phyloP scores from a whole-genome alignment of 2,888 invertebrate genomes.

The Napeogenes sylphis region DNA sequence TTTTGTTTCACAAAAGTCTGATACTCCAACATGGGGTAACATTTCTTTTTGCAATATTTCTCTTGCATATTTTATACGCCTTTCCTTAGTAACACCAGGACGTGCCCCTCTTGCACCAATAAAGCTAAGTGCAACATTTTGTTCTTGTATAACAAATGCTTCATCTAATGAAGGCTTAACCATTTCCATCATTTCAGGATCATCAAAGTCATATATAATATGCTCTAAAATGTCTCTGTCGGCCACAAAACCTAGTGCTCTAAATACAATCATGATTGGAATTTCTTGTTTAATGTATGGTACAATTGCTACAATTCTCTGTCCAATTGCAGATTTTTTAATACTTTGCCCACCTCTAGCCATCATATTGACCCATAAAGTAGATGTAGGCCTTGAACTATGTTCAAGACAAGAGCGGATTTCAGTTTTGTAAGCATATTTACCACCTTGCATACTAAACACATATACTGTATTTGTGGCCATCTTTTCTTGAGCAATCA shows the following conservation, averaged over 20 bases:
- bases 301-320: slow-evolving; percentile 97
- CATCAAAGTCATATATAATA: slow-evolving; percentile 99
- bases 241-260: slow-evolving; percentile 99
- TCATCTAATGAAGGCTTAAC: slow-evolving; percentile 99
- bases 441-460: slow-evolving; percentile 99
- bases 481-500: slow-evolving; percentile 99
- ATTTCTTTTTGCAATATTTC: slow-evolving; percentile 99
- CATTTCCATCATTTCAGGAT: slow-evolving; percentile 99
- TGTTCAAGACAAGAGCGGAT: slow-evolving; percentile 87
- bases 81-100: slow-evolving; percentile 99
- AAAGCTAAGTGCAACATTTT: slow-evolving; percentile 98
- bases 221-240: slow-evolving; percentile 99
- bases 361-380: slow-evolving; percentile 99
- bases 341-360: slow-evolving; percentile 98
- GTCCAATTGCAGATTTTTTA: slow-evolving; percentile 99
- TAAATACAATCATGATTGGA: slow-evolving; percentile 99
- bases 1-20: slow-evolving; percentile 99
- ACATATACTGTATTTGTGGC: slow-evolving; percentile 99
- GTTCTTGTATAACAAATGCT: slow-evolving; percentile 99
- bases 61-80: slow-evolving; percentile 98
- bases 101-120: slow-evolving; percentile 98
- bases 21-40: slow-evolving; percentile 99
- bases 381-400: slow-evolving; percentile 96
- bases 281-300: slow-evolving; percentile 99
- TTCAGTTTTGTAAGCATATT: slow-evolving; percentile 99